phyloP scores from a whole-genome alignment of 2,113 vertebrate species.

The Telmatochromis brichardi region DNA sequence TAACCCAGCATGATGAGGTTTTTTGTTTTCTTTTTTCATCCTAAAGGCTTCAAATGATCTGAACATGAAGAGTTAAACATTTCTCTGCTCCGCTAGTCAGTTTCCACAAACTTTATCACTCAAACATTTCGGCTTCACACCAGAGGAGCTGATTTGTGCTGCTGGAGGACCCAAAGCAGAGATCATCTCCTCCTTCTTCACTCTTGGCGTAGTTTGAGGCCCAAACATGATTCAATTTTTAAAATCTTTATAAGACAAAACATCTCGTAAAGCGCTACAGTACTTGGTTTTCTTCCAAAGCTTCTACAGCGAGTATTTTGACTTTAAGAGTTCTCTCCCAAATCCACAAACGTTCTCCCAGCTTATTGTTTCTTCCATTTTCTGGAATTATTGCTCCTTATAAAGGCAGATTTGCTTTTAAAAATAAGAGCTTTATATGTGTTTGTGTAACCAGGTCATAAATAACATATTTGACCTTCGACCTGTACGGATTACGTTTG shows the following conservation, averaged over 20 bases:
- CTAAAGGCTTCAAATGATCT: not conserved
- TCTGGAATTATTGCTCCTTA: not conserved
- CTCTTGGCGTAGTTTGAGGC: constrained; percentile 23
- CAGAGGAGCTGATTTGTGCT: not conserved
- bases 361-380: not conserved
- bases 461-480: not conserved
- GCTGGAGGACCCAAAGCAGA: not conserved
- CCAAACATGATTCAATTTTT: constrained; percentile 24
- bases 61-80: not conserved
- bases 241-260: not conserved
- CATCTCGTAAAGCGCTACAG: not conserved
- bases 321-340: not conserved
- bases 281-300: not conserved
- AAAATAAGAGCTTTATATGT: not conserved
- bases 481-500: not conserved
- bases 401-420: not conserved
- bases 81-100: not conserved
- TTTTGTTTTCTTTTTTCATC: not conserved
- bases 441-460: not conserved
- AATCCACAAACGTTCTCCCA: not conserved
- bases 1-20: not conserved
- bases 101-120: not conserved
- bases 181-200: not conserved
- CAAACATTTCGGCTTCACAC: not conserved
- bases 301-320: not conserved